Conservation (phyloP, 2,113 vertebrate genomes). For the Lagopus leucura region DNA sequence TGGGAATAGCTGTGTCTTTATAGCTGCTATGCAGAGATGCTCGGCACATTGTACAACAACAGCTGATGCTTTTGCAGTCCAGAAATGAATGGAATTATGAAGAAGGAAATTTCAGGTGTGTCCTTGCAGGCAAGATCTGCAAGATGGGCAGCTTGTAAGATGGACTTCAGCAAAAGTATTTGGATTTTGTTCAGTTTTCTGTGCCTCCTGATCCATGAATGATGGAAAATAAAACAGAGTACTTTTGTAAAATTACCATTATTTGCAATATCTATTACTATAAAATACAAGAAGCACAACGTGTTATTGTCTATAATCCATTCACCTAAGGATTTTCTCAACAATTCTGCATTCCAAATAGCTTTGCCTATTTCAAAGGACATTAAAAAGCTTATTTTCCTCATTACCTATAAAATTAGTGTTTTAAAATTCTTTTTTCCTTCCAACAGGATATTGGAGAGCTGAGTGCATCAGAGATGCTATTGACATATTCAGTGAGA, state of each 20-base stretch:
- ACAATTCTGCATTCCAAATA: background rate
- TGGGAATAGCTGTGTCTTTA: background rate
- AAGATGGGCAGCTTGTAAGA: background rate
- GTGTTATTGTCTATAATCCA: background rate
- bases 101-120: background rate
- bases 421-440: background rate
- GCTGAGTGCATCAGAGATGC: slow-evolving; percentile 55
- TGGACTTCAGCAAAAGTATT: background rate
- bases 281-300: background rate
- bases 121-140: background rate
- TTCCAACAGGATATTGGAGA: background rate
- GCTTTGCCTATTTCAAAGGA: rapidly evolving
- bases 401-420: background rate
- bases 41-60: rapidly evolving
- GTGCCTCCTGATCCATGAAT: background rate
- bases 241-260: background rate
- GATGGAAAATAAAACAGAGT: background rate
- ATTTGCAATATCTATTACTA: background rate
- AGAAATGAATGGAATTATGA: background rate
- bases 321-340: background rate
- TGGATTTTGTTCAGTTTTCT: background rate
- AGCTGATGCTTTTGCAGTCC: background rate
- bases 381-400: background rate
- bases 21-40: background rate
- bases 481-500: slow-evolving; percentile 67